phyloP scores from a whole-genome alignment of 2,888 invertebrate species.

The Iphiclides podalirius region DNA sequence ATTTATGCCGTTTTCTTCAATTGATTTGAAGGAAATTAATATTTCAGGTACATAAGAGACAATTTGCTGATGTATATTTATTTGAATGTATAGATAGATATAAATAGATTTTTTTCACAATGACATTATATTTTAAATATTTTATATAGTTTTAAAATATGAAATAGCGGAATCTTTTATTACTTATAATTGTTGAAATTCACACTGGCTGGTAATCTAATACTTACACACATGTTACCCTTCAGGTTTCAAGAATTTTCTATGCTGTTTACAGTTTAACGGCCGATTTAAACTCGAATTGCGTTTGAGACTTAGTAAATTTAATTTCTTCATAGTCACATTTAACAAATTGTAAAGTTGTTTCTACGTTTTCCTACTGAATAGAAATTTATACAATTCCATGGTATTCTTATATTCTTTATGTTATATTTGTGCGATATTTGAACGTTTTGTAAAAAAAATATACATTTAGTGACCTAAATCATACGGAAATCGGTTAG shows the following conservation, averaged over 20 bases:
- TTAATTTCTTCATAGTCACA: constrained; percentile 45
- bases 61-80: no score
- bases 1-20: no score
- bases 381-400: constrained; percentile 18
- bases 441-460: constrained; percentile 9
- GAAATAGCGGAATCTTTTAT: no score
- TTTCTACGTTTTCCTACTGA: constrained; percentile 23
- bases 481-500: constrained; percentile 3
- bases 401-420: constrained; percentile 2
- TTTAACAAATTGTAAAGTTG: constrained; percentile 25
- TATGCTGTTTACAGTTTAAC: no score
- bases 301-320: constrained; percentile 41
- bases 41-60: no score
- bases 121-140: no score
- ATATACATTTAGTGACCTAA: constrained; percentile 2
- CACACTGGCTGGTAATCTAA: not conserved
- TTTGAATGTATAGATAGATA: no score
- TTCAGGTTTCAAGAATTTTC: no score
- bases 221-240: not conserved
- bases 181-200: not conserved
- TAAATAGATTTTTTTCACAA: no score
- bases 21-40: no score
- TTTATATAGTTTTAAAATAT: no score
- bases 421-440: not conserved
- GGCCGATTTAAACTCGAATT: not conserved